Percentiles rank a stretch among this genome's conserved stretches.
Evolutionary conservation across 2,888 invertebrate genomes (phyloP).

Genomic region (Tortrix viridana): DNA sequence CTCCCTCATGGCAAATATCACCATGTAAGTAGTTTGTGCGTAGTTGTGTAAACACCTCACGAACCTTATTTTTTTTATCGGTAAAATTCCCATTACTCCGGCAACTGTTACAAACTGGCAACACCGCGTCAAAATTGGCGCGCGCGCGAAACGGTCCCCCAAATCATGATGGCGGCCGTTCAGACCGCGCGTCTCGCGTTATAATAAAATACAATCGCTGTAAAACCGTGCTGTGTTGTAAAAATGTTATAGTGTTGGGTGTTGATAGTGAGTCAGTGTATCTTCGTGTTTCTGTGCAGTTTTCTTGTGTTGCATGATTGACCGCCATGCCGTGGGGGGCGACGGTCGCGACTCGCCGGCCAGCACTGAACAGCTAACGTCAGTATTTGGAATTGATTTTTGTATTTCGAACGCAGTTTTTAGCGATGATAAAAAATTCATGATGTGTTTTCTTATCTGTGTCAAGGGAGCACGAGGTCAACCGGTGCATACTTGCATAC

Average conservation of each 20-base stretch:
- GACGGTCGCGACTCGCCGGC: conserved; percentile 78
- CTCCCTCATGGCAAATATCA: too few species aligned
- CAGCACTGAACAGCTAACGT: conserved; percentile 81
- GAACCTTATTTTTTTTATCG: background rate
- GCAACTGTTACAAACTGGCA: conserved; percentile 45
- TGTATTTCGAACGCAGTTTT: conserved; percentile 30
- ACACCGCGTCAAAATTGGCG: conserved; percentile 66
- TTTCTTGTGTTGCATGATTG: conserved; percentile 78
- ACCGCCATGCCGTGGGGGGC: conserved; percentile 71
- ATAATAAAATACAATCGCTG: conserved; percentile 45
- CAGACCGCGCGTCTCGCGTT: conserved; percentile 70
- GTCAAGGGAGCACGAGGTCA: too few species aligned
- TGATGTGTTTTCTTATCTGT: too few species aligned
- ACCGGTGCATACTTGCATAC: too few species aligned
- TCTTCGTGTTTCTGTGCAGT: conserved; percentile 65
- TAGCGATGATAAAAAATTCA: background rate
- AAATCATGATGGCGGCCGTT: conserved; percentile 76
- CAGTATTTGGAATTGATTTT: conserved; percentile 51
- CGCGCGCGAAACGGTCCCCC: conserved; percentile 76
- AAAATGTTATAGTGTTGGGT: conserved; percentile 73
- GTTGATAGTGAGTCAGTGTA: conserved; percentile 50
- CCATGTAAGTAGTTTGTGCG: too few species aligned
- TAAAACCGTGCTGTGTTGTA: conserved; percentile 48
- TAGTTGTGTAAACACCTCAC: background rate
- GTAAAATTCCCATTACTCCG: conserved; percentile 23